Evolutionary conservation across 2,888 invertebrate species (phyloP).

Genomic region (Drosophila paucipuncta): DNA sequence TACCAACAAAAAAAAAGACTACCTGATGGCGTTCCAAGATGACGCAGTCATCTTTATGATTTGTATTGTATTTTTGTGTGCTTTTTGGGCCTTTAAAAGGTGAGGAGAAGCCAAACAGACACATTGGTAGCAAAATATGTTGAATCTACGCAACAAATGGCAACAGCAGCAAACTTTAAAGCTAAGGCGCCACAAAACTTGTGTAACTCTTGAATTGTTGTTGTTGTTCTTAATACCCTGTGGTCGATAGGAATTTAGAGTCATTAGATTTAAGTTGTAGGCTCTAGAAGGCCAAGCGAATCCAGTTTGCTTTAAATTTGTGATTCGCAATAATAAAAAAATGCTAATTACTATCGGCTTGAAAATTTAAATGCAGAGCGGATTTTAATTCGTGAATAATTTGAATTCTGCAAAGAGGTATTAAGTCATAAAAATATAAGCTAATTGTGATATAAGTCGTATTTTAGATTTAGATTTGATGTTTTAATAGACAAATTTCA

Average conservation of each 20-base stretch:
- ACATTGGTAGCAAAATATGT: conserved; percentile 34
- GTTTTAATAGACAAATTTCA: conserved; percentile 1
- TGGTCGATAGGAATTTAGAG: background rate
- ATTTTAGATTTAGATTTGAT: background rate
- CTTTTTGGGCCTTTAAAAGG: conserved; percentile 9
- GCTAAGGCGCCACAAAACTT: conserved; percentile 31
- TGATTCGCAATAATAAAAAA: background rate
- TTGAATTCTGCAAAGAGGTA: background rate
- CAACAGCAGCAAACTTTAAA: conserved; percentile 26
- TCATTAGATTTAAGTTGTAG: background rate
- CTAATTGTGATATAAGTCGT: background rate
- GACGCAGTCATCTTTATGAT: conserved; percentile 28
- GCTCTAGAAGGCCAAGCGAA: background rate
- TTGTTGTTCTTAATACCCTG: conserved; percentile 17
- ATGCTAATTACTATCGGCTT: background rate
- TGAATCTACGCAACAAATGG: conserved; percentile 36
- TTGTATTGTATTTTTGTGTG: background rate
- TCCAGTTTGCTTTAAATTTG: background rate
- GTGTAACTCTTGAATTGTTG: conserved; percentile 11
- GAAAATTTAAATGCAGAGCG: background rate
- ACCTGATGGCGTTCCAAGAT: conserved; percentile 36
- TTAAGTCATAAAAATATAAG: background rate
- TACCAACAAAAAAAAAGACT: conserved; percentile 25
- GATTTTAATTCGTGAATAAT: background rate
- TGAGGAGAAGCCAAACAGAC: conserved; percentile 38